phyloP scores from a whole-genome alignment of 2,113 vertebrate species.

The Anolis sagrei region DNA sequence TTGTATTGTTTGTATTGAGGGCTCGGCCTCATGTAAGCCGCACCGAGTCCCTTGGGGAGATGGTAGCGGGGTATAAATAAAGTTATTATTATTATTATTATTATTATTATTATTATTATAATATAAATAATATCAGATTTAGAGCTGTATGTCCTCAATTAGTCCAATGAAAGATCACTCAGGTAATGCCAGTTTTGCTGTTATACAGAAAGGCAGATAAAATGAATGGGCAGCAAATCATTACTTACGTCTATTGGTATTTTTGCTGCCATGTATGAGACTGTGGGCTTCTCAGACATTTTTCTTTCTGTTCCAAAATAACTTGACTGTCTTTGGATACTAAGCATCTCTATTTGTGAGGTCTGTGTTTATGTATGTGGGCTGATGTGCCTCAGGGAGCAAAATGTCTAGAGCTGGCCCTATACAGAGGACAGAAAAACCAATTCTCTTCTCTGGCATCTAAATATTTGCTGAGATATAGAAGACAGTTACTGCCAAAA shows the following conservation, averaged over 20 bases:
- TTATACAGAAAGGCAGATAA: background rate
- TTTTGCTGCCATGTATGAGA: background rate
- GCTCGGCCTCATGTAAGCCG: too few relatives aligned
- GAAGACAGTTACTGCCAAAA: background rate
- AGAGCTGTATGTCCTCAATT: background rate
- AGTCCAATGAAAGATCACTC: background rate
- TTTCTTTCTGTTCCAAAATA: background rate
- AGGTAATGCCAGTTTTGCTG: background rate
- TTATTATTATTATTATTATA: too few relatives aligned
- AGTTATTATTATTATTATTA: too few relatives aligned
- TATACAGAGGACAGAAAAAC: background rate
- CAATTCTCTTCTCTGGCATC: background rate
- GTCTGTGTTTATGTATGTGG: too few relatives aligned
- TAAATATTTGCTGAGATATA: background rate
- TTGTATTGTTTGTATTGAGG: too few relatives aligned
- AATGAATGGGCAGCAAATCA: background rate
- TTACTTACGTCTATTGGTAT: background rate
- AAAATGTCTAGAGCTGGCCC: too few relatives aligned
- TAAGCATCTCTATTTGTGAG: background rate
- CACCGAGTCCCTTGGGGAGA: too few relatives aligned
- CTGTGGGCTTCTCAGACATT: background rate
- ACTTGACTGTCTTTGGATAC: background rate
- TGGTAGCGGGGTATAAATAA: too few relatives aligned
- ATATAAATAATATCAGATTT: background rate
- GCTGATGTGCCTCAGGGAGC: too few relatives aligned